Evolutionary conservation across 2,113 vertebrate genomes (phyloP).

Genomic region (Oreocharis arfaki): DNA sequence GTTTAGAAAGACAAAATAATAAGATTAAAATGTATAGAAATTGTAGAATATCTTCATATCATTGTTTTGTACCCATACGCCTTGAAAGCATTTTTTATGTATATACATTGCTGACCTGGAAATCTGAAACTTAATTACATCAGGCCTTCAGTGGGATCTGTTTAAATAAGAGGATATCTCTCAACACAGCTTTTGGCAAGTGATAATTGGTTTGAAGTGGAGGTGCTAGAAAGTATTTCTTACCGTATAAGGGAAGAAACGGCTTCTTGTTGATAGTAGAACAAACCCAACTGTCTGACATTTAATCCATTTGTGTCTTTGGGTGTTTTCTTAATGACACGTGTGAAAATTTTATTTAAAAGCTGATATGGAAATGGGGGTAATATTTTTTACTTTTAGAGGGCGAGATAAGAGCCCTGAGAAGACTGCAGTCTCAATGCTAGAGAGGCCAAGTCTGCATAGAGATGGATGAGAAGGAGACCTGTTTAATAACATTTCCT

Average conservation of each 20-base stretch:
- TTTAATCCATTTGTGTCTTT: background rate
- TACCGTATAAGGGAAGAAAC: background rate
- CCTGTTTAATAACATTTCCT: background rate
- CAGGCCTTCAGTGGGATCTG: background rate
- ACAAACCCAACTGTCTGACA: background rate
- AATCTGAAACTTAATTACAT: background rate
- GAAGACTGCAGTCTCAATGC: background rate
- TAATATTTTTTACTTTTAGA: background rate
- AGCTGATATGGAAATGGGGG: background rate
- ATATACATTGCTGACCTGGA: background rate
- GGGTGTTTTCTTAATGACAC: background rate
- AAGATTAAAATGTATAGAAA: background rate
- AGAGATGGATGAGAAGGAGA: background rate
- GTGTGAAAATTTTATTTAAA: background rate
- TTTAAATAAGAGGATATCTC: background rate
- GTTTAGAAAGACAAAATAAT: background rate
- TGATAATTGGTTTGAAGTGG: background rate
- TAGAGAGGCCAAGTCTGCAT: background rate
- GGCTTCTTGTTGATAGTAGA: background rate
- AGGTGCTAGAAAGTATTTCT: background rate
- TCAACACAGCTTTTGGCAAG: background rate
- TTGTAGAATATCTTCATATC: background rate
- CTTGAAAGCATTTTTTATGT: background rate
- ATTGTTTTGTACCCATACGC: background rate
- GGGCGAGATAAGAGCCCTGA: background rate